phyloP scores from a whole-genome alignment of 1,140 invertebrate genomes.

The Laodelphax striatellus region DNA sequence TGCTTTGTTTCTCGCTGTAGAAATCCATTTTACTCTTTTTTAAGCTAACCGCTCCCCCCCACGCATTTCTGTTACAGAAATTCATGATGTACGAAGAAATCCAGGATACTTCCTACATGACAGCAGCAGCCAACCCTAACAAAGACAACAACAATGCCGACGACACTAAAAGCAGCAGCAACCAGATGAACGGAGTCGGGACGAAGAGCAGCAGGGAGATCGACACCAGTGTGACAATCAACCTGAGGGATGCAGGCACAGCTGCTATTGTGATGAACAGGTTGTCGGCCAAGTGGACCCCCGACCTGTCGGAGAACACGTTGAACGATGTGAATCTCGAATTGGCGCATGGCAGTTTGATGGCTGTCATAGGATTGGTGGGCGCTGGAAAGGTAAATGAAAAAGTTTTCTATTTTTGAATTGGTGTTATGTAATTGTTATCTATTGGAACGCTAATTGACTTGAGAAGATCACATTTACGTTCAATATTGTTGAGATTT shows the following conservation, averaged over 20 bases:
- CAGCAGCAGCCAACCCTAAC: background rate
- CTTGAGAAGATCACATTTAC: too few relatives aligned
- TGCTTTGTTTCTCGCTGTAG: too few relatives aligned
- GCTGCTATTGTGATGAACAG: background rate
- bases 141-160: background rate
- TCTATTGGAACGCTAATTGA: too few relatives aligned
- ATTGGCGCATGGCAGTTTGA: background rate
- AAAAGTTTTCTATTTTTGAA: too few relatives aligned
- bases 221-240: background rate
- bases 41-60: too few relatives aligned
- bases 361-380: slow-evolving; percentile 6
- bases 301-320: slow-evolving; percentile 1
- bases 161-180: background rate
- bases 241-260: background rate
- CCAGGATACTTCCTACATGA: too few relatives aligned
- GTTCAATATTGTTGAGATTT: too few relatives aligned
- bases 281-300: slow-evolving; percentile 4
- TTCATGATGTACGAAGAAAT: slow-evolving; percentile 10
- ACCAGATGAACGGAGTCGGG: too few relatives aligned
- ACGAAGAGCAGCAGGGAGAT: background rate
- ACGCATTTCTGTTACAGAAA: slow-evolving; percentile 5
- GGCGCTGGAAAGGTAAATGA: slow-evolving; percentile 10
- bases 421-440: too few relatives aligned
- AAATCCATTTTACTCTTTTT: too few relatives aligned
- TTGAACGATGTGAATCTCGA: slow-evolving; percentile 1